Percentiles rank a stretch among this genome's conserved stretches.
Evolutionary conservation across 2,797 vertebrate genomes (phyloP).

Genomic region (Amblyopsis hoosieri): DNA sequence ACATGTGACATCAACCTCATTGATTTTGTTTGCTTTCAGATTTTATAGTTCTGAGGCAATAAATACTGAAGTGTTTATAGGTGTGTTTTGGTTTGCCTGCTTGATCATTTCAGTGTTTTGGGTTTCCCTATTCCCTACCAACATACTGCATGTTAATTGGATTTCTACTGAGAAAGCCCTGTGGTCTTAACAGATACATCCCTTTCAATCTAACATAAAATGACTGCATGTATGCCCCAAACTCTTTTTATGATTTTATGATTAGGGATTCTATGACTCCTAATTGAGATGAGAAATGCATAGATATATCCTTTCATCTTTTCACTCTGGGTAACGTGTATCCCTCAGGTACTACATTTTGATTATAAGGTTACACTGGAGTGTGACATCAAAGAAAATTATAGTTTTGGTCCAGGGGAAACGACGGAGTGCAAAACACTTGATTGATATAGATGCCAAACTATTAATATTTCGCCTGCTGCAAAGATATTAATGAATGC

Average conservation of each 20-base stretch:
- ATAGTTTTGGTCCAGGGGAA: background rate
- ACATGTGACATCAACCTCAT: background rate
- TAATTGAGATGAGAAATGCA: constrained; percentile 44
- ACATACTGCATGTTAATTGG: constrained; percentile 63
- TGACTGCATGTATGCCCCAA: constrained; percentile 39
- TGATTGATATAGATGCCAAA: background rate
- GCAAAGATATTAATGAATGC: background rate
- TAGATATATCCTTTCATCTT: constrained; percentile 44
- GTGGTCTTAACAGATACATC: constrained; percentile 45
- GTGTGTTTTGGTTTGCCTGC: constrained; percentile 28
- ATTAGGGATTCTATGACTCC: constrained; percentile 44
- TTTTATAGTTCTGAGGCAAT: background rate
- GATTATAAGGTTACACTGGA: constrained; percentile 12
- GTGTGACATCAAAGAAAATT: constrained; percentile 6
- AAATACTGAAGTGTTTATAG: background rate
- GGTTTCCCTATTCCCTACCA: constrained; percentile 18
- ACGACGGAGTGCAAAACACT: background rate
- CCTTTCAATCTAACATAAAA: constrained; percentile 66
- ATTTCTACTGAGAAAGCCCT: constrained; percentile 55
- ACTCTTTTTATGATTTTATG: constrained; percentile 23
- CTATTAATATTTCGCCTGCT: too few relatives aligned
- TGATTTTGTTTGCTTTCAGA: background rate
- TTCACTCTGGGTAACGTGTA: constrained; percentile 32
- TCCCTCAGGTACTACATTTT: constrained; percentile 2
- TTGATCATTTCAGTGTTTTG: constrained; percentile 52